phyloP scores from a whole-genome alignment of 1,140 invertebrate species.

The Brachionus plicatilis region DNA sequence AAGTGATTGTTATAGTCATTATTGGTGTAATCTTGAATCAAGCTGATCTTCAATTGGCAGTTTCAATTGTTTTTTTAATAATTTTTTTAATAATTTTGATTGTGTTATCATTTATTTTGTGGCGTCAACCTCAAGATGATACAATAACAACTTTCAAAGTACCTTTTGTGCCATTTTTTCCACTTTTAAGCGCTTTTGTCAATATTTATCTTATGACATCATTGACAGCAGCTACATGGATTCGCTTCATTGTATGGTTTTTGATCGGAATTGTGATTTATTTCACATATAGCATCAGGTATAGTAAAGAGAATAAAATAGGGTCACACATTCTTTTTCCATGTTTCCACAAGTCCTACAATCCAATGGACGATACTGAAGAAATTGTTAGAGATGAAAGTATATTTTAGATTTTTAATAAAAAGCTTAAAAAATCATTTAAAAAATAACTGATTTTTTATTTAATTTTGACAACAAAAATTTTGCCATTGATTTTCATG shows the following conservation, averaged over 20 bases:
- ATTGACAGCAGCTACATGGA: constrained; percentile 74
- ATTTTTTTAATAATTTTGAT: not conserved
- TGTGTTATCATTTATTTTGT: not conserved
- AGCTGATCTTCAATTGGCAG: constrained; percentile 38
- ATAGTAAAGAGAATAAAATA: constrained; percentile 9
- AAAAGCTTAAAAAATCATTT: not conserved
- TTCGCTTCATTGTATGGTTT: constrained; percentile 80
- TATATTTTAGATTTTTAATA: not conserved
- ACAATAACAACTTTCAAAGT: constrained; percentile 43
- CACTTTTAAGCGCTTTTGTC: constrained; percentile 73
- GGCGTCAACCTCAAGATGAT: constrained; percentile 41
- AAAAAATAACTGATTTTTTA: not conserved
- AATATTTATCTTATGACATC: constrained; percentile 83
- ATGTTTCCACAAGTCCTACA: not conserved
- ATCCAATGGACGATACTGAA: not conserved
- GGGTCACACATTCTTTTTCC: not conserved
- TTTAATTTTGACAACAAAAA: too few species aligned
- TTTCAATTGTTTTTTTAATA: not conserved
- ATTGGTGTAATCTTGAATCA: constrained; percentile 40
- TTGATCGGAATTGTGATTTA: constrained; percentile 23
- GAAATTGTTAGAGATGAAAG: constrained; percentile 5
- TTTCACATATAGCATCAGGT: constrained; percentile 7
- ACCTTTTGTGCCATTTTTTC: constrained; percentile 76
- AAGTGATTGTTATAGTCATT: constrained; percentile 41
- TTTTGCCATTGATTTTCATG: too few species aligned